A percentile compares a stretch with the other conserved stretches of the same genome.
Conservation (phyloP, 2,113 vertebrate species). For the Cinclus cinclus region DNA sequence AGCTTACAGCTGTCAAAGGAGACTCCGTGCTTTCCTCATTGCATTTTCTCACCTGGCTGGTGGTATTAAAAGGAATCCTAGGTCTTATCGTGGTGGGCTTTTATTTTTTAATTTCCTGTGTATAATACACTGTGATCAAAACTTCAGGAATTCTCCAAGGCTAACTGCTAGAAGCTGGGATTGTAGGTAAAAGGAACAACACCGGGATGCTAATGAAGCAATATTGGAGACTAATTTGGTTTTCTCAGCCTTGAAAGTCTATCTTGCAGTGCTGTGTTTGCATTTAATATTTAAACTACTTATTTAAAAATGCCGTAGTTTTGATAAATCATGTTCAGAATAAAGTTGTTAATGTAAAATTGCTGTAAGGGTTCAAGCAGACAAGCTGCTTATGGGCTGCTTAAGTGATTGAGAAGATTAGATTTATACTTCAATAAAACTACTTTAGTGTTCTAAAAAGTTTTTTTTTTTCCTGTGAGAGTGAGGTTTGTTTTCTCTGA, state of each 20-base stretch:
- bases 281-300: not conserved
- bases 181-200: not conserved
- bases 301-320: not conserved
- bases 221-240: not conserved
- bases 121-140: not conserved
- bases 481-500: not conserved
- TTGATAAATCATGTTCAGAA: not conserved
- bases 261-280: not conserved
- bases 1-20: constrained; percentile 71
- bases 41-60: constrained; percentile 61
- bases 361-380: not conserved
- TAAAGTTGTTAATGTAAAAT: not conserved
- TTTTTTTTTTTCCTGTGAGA: not conserved
- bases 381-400: not conserved
- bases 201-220: not conserved
- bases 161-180: not conserved
- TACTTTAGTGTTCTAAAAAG: not conserved
- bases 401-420: not conserved
- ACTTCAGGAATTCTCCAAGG: not conserved
- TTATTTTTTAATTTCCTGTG: not conserved
- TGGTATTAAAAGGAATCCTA: constrained; percentile 41
- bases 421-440: not conserved
- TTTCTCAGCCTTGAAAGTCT: not conserved
- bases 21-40: constrained; percentile 30
- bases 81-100: not conserved